Conservation (phyloP, 2,888 invertebrate genomes). For the Didymodactylos carnosus region DNA sequence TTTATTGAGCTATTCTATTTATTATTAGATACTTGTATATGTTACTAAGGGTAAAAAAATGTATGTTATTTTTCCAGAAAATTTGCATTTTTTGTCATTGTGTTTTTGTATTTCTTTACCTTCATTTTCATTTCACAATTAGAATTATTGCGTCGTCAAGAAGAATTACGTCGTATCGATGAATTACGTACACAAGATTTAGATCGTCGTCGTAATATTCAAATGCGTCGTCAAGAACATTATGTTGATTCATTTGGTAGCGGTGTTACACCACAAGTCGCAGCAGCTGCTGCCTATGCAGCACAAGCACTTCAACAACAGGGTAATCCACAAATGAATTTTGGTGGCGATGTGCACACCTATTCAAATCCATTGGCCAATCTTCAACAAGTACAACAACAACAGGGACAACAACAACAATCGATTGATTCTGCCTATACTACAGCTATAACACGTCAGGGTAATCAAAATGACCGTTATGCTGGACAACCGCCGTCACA, state of each 20-base stretch:
- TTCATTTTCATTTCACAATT: no score
- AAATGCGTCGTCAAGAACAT: not conserved
- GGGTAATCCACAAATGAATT: not conserved
- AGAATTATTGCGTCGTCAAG: slow-evolving; percentile 8
- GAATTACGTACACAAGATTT: slow-evolving; percentile 7
- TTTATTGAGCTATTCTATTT: no score
- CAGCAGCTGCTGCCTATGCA: not conserved
- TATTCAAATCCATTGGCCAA: not conserved
- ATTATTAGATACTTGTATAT: no score
- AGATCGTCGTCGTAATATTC: not conserved
- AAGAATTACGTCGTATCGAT: slow-evolving; percentile 12
- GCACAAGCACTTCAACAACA: not conserved
- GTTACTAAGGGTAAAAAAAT: no score
- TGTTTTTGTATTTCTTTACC: no score
- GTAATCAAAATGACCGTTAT: no score
- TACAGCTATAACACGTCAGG: slow-evolving; percentile 1
- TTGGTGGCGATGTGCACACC: not conserved
- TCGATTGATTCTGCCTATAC: slow-evolving; percentile 8
- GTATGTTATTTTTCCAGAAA: no score
- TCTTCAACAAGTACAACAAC: not conserved
- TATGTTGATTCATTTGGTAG: not conserved
- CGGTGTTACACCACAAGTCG: not conserved
- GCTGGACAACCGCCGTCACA: no score
- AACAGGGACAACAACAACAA: slow-evolving; percentile 3
- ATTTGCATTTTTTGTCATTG: no score